Conservation (phyloP, 2,888 invertebrate species). For the Lysandra coridon region DNA sequence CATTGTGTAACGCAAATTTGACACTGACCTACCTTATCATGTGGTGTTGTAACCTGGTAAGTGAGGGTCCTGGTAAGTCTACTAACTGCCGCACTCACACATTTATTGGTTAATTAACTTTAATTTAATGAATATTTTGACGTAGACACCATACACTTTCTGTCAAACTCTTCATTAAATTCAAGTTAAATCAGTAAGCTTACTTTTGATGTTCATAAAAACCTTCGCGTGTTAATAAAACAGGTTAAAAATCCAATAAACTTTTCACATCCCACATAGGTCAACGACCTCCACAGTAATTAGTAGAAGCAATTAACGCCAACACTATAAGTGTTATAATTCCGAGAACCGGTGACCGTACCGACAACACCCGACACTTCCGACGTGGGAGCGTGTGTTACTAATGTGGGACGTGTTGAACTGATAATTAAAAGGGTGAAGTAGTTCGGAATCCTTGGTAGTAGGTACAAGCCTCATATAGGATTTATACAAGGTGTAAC, state of each 20-base stretch:
- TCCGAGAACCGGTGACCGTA: background rate
- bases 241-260: background rate
- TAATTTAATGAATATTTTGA: no score
- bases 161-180: no score
- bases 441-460: background rate
- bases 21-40: no score
- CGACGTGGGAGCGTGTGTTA: background rate
- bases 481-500: no score
- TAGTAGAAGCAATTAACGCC: background rate
- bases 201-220: background rate
- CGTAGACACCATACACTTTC: no score
- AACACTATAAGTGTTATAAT: constrained; percentile 13
- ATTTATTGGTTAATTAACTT: no score
- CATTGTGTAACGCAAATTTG: no score
- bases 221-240: background rate
- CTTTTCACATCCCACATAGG: background rate
- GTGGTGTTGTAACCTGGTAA: no score
- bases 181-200: no score
- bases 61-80: no score
- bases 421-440: background rate
- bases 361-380: background rate
- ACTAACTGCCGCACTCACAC: no score
- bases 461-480: no score
- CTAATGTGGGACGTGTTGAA: background rate
- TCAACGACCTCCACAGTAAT: background rate